Evolutionary conservation across 1,140 invertebrate genomes (phyloP).

Genomic region (Lithobius niger): DNA sequence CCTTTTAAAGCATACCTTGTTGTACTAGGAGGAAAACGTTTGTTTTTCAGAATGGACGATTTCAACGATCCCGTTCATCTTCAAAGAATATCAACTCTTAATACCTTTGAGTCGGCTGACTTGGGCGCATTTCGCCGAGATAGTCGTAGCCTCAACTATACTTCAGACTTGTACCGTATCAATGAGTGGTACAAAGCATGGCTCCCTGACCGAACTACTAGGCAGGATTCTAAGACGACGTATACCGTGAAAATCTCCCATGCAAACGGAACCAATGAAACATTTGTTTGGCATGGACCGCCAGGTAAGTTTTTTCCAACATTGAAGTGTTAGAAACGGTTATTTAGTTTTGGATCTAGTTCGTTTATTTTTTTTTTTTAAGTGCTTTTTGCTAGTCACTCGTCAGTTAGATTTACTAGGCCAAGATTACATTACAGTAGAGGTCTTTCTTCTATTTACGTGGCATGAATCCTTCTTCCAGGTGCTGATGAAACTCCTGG

Average conservation of each 20-base stretch:
- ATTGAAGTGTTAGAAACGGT: too few relatives aligned
- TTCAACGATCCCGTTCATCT: constrained; percentile 89
- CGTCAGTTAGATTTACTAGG: too few relatives aligned
- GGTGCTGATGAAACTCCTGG: constrained; percentile 73
- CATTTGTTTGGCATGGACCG: constrained; percentile 87
- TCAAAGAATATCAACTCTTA: constrained; percentile 78
- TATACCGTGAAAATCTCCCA: constrained; percentile 59
- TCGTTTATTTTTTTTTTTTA: constrained; percentile 14
- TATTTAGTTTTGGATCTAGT: too few relatives aligned
- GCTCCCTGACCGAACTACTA: constrained; percentile 60
- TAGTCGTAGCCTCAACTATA: constrained; percentile 68
- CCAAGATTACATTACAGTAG: too few relatives aligned
- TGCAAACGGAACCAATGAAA: constrained; percentile 90
- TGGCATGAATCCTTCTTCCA: constrained; percentile 18
- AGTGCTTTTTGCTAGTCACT: too few relatives aligned
- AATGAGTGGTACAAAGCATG: constrained; percentile 86
- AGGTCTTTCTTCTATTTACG: not conserved
- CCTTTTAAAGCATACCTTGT: too few relatives aligned
- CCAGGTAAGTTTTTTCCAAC: constrained; percentile 49
- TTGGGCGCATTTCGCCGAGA: constrained; percentile 61
- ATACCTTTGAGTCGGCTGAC: constrained; percentile 70
- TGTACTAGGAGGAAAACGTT: not conserved
- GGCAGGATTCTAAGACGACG: constrained; percentile 89
- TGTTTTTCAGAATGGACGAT: constrained; percentile 55
- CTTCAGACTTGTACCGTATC: constrained; percentile 64